Evolutionary conservation across 2,888 invertebrate genomes (phyloP), one percentile per base, ranked within the genome.

Genomic region (Sympetrum striolatum): DNA sequence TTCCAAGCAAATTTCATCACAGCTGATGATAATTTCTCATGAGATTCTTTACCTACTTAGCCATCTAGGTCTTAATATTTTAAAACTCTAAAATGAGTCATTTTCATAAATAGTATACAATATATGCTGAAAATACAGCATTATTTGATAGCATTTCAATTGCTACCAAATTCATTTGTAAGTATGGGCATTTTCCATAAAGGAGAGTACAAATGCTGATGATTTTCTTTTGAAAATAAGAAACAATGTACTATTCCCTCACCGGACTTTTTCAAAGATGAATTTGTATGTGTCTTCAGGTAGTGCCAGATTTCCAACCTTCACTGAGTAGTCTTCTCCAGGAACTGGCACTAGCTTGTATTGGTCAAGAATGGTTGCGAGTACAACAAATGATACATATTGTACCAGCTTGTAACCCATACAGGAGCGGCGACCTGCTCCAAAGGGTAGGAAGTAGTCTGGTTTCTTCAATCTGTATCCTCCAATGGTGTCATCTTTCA

Each of bases 341-440:
- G 94, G 93, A 2, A 94, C 93, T 6, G 95, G 94, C 25, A 93
- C 90, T 73, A 96, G 93, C 80, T 94, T 94, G 92, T 94, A 96
- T 91, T 95, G 94, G 92, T 95, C 95, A 91, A 96, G 92, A 31
- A 96, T 92, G 31, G 94, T 94, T 5, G 95, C 95, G 18, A 96
- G 91, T 5, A 95, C 94, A 3, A 95, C 94, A 92, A 96, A 95
- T 90, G 95, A 94, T 14, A 96, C 92, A 90, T 95, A 94, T 92
- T 96, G 95, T 0, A 96, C 96, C 94, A 96, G 94, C 92, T 96
- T 96, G 93, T 96, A 96, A 0, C 96, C 96, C 95, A 96, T 95
- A 93, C 96, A 96, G 58, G 96, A 95, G 73, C 96, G 93, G 91
- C 95, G 94, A 0, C 96, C 96, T 6, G 95, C 95, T 0, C 96